Evolutionary conservation across 1,140 invertebrate species (phyloP).

Genomic region (Polypedilum vanderplanki): DNA sequence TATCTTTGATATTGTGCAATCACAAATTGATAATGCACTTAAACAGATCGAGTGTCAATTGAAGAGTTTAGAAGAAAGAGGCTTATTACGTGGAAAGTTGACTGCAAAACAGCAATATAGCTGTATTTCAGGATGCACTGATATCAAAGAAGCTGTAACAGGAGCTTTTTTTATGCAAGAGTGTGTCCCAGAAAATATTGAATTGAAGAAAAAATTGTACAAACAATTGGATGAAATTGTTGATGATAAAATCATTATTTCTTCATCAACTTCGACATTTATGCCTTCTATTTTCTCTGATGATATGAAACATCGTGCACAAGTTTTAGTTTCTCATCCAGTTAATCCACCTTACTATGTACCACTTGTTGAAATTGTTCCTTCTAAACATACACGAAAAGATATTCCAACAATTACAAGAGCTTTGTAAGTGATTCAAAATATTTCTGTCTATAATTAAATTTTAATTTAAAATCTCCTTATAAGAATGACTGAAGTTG

Average conservation of each 20-base stretch:
- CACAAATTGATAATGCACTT: slow-evolving; percentile 67
- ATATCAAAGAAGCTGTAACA: slow-evolving; percentile 58
- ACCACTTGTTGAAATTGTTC: slow-evolving; percentile 88
- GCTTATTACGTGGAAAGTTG: slow-evolving; percentile 65
- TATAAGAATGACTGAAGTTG: slow-evolving; percentile 77
- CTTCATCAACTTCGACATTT: slow-evolving; percentile 88
- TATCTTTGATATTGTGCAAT: slow-evolving; percentile 72
- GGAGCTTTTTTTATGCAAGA: slow-evolving; percentile 76
- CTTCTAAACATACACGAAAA: slow-evolving; percentile 79
- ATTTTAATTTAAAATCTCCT: slow-evolving; percentile 49
- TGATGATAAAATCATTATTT: slow-evolving; percentile 65
- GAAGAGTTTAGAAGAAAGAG: slow-evolving; percentile 58
- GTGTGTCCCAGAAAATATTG: slow-evolving; percentile 84
- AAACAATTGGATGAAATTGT: slow-evolving; percentile 67
- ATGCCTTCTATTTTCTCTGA: slow-evolving; percentile 78
- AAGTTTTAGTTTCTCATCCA: slow-evolving; percentile 72
- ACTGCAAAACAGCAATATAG: slow-evolving; percentile 65
- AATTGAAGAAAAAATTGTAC: slow-evolving; percentile 78
- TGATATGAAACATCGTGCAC: slow-evolving; percentile 65
- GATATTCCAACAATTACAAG: slow-evolving; percentile 51
- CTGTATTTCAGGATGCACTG: slow-evolving; percentile 65
- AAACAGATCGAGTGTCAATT: slow-evolving; percentile 68
- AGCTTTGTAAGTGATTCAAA: background rate
- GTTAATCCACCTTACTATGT: slow-evolving; percentile 96
- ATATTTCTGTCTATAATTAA: background rate